Base-by-base conservation (phyloP, 2,797 vertebrate species). In the Onychomys torridus region DNA sequence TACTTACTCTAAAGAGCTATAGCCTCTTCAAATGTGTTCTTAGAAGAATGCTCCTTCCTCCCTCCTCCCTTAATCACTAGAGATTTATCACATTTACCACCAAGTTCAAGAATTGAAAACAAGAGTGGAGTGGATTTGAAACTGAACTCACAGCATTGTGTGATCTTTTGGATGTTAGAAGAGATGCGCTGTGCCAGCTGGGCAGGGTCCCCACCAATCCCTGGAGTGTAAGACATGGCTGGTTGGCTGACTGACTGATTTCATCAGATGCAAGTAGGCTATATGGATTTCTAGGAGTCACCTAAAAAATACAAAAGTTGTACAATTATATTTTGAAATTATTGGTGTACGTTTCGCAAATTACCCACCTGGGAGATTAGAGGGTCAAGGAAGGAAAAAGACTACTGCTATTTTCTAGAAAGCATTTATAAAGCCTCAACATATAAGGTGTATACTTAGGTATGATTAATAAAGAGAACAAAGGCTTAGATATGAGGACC, bases 81-180 rank as follows among this genome's bases (percentile, higher is more conserved):
- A 78, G 21, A 34, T 93, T 49, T 77, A 90, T 61, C 43, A 96
- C 63, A 10, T 43, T 23, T 37, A 49, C 84, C 63, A 71, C 23
- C 9, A 81, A 67, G 34, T 52, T 69, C 57, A 65, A 92, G 17
- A 94, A 88, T 0, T 84, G 32, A 97, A 96, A 93, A 92, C 75
- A 82, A 65, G 27, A 71, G 40, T 23, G 19, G 84, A 34, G 12
- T 65, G 71, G 46, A 76, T 25, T 90, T 77, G 89, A 93, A 96
- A 81, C 46, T 77, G 82, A 94, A 99, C 99, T 98, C 98, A 99
- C 99, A 98, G 97, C 98, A 98, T 14, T 99, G 99, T 10, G 99
- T 99, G 96, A 99, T 99, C 98, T 99, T 99, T 97, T 99, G 99
- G 97, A 99, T 99, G 94, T 99, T 99, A 71, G 98, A 98, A 67